Conservation (phyloP, 2,888 invertebrate species). For the Brassicogethes aeneus region DNA sequence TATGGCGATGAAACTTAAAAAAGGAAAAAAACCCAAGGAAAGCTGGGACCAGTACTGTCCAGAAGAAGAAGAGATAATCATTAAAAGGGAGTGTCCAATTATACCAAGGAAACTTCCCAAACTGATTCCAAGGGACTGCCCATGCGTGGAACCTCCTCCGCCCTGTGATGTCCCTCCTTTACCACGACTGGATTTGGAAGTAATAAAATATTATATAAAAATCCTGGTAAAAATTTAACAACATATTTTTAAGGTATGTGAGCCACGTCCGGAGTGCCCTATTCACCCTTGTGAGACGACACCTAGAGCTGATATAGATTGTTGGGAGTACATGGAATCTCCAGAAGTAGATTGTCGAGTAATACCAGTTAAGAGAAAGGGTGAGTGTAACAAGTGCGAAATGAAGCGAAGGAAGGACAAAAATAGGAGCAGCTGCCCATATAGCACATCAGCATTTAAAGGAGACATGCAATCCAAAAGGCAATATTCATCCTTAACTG, state of each 20-base stretch:
- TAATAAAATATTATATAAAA: too few species aligned
- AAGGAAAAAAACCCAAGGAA: background rate
- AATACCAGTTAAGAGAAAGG: slow-evolving; percentile 2
- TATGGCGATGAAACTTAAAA: background rate
- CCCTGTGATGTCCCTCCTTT: slow-evolving; percentile 18
- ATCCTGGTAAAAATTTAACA: slow-evolving; percentile 9
- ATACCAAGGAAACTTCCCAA: slow-evolving; percentile 14
- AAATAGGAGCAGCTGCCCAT: background rate
- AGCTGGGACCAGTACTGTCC: background rate
- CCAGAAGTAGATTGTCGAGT: slow-evolving; percentile 3
- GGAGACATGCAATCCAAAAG: too few species aligned
- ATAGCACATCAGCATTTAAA: too few species aligned
- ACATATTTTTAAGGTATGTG: slow-evolving; percentile 11
- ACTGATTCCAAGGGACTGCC: slow-evolving; percentile 21
- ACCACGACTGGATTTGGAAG: slow-evolving; percentile 6
- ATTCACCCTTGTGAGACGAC: background rate
- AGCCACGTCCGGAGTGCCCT: slow-evolving; percentile 7
- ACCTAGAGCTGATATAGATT: slow-evolving; percentile 23
- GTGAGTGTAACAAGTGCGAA: slow-evolving; percentile 11
- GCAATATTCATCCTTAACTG: background rate
- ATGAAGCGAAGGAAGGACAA: slow-evolving; percentile 4
- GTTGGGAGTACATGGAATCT: slow-evolving; percentile 21
- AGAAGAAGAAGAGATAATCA: background rate
- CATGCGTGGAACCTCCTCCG: slow-evolving; percentile 18
- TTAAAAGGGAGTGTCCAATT: background rate